Base-by-base conservation (phyloP, 2,888 invertebrate genomes). In the Volucella zonaria region DNA sequence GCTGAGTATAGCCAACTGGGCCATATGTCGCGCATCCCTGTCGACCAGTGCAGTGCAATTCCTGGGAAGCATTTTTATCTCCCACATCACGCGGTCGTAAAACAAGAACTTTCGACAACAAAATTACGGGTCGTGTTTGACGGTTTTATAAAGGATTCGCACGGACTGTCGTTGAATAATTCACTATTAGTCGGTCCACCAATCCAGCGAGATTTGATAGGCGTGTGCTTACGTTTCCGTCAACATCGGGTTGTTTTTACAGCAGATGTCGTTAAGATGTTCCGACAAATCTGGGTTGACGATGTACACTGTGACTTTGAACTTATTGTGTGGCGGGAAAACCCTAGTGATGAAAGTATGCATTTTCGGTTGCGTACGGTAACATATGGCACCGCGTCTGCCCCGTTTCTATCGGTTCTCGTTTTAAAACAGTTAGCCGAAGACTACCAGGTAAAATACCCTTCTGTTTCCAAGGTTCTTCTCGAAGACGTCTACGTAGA, bases 61-160 rank as follows among this genome's bases (percentile, higher is more conserved):
- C 52, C 45, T 15, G 45, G 45, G 11, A 70, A 81, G n/a, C 43
- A 59, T 40, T 78, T 80, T 47, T 86, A 82, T 38, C 56, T 86
- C 18, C 66, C 86, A 11, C 81, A 87, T 45, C 87, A 87, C 58
- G 78, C 85, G 2, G 77, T 86, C 1, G 58, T 83, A 4, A 83
- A 82, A 42, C 62, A 80, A 4, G 74, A 70, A 14, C 87, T 80
- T 49, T 71, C 82, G 11, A 73, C 77, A n/a, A 86, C 85, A 3
- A 87, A 82, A 75, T 71, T 67, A 12, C 66, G 82, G 3, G 87
- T 87, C 1, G 82, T 86, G 0, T 87, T 85, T 45, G 76, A 87
- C 45, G 87, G 81, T 3, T 64, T 54, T 10, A 58, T 8, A 9
- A 47, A 38, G 9, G 70, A 70, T 31, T 70, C 58, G 2, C 4